Evolutionary conservation across 2,797 vertebrate genomes (phyloP), one percentile per base, ranked within the genome.

Genomic region (Neostethus bicornis): DNA sequence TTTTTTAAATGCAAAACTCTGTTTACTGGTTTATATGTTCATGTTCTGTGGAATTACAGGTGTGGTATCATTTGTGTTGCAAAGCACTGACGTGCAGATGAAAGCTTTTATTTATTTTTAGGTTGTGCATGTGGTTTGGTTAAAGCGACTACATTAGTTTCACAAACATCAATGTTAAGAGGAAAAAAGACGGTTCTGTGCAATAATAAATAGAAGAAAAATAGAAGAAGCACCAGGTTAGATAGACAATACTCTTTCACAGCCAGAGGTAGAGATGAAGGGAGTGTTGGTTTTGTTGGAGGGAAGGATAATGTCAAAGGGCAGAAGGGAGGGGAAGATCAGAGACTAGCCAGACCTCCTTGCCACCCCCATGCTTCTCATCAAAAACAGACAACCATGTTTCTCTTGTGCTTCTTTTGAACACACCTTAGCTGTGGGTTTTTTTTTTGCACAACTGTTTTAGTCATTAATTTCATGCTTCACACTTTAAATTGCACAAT

Each of bases 101-200:
- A 86, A 87, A 86, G 85, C 75, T 51, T 77, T 46, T 54, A 51
- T 73, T 69, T 67, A 46, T 49, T 73, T 69, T 62, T 41, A 29
- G 63, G 73, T 69, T 79, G 75, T 76, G 68, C 44, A 62, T 19
- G 14, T 66, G 35, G 56, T 45, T 53, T 49, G 23, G 55, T 58
- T 58, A 77, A 63, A 62, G 64, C 77, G 60, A 73, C 73, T 63
- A 72, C 72, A 74, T 72, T 69, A 75, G 75, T 69, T 62, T 39
- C 61, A 77, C 50, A 46, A 62, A 70, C 58, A 61, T 76, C 54
- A 59, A 29, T 52, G 31, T 54, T 55, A 38, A 56, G 38, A 17
- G 54, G 37, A 46, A 78, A 78, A 66, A 77, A 51, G 55, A 66
- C 43, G 23, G 53, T 46, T 65, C 53, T 76, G 60, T 70, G 56